phyloP scores from a whole-genome alignment of 1,140 invertebrate species.

The Aphelinus certus region DNA sequence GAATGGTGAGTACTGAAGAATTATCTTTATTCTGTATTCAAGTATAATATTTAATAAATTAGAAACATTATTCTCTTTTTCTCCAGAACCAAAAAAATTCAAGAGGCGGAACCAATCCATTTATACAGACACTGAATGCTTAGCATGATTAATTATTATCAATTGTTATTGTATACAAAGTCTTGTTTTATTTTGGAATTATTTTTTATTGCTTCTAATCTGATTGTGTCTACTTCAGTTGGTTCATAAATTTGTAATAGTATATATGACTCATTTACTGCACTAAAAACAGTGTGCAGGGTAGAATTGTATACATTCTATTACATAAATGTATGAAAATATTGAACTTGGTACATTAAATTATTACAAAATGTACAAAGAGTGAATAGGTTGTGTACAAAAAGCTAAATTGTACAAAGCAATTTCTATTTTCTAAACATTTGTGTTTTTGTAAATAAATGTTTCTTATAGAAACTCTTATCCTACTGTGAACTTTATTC shows the following conservation, averaged over 20 bases:
- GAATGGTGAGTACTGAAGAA: conserved; percentile 14
- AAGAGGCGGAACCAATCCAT: conserved; percentile 59
- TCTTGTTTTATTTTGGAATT: no score
- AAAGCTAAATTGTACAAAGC: no score
- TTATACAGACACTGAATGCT: conserved; percentile 46
- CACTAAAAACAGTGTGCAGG: conserved; percentile 15
- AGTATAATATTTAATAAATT: background rate
- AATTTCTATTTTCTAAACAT: no score
- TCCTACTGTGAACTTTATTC: no score
- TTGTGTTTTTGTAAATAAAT: no score
- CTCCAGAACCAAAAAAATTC: conserved; percentile 54
- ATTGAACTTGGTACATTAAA: no score
- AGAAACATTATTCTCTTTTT: conserved; percentile 38
- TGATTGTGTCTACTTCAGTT: conserved; percentile 97
- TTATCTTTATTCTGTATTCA: conserved; percentile 15
- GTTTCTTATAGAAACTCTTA: no score
- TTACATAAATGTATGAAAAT: no score
- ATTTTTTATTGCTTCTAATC: no score
- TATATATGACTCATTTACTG: conserved; percentile 53
- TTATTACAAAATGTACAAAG: no score
- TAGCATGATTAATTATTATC: background rate
- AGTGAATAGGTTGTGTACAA: no score
- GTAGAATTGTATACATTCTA: no score
- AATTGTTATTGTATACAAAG: conserved; percentile 73
- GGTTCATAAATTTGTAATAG: conserved; percentile 93